Conservation (phyloP, 2,797 vertebrate genomes). For the Perodicticus potto region DNA sequence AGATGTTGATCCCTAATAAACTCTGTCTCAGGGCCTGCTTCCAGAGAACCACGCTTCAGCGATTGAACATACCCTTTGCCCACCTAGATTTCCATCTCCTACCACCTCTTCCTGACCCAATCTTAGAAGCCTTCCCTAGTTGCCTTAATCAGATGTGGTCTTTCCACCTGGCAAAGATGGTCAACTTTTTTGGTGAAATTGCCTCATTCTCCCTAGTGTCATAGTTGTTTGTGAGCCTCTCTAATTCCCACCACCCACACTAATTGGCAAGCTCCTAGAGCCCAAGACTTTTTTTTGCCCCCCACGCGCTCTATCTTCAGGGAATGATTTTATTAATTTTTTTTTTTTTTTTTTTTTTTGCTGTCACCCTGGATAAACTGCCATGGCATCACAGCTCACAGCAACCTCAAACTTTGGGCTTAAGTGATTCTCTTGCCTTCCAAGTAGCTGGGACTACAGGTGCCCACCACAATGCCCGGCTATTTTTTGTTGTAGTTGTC, state of each 20-base stretch:
- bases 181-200: neutral
- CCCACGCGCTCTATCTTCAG: neutral
- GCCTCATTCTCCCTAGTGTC: neutral
- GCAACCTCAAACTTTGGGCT: too few relatives aligned
- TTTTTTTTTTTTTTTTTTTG: too few relatives aligned
- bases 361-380: too few relatives aligned
- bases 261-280: neutral
- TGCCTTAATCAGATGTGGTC: neutral
- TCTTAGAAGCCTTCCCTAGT: neutral
- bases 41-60: neutral
- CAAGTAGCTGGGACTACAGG: too few relatives aligned
- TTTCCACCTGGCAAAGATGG: neutral
- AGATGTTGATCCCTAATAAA: neutral
- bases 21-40: neutral
- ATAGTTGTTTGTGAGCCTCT: neutral
- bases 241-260: neutral
- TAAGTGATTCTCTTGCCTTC: too few relatives aligned
- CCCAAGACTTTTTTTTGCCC: neutral
- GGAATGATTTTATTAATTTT: neutral
- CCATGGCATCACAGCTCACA: too few relatives aligned
- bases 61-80: neutral
- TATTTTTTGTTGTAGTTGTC: too few relatives aligned
- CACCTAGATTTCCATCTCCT: neutral
- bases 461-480: too few relatives aligned
- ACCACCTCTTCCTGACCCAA: neutral